Evolutionary conservation across 1,140 invertebrate genomes (phyloP).

Genomic region (Maconellicoccus hirsutus): DNA sequence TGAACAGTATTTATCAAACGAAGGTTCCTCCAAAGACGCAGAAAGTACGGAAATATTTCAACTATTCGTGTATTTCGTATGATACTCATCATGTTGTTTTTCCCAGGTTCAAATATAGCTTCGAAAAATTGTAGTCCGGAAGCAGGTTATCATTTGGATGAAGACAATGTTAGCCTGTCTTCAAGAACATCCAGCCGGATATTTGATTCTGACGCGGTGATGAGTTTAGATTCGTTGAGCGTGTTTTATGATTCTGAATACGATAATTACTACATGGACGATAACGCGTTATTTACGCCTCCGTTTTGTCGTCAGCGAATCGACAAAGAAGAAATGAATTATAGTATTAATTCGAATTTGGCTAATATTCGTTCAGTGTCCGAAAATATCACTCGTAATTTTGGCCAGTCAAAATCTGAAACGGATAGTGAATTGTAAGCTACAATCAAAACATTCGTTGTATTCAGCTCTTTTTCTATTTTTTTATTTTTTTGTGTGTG

Average conservation of each 20-base stretch:
- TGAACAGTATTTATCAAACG: slow-evolving; percentile 43
- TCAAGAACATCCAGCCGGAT: slow-evolving; percentile 64
- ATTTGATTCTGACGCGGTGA: slow-evolving; percentile 58
- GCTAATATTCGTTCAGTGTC: slow-evolving; percentile 62
- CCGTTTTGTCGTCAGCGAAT: slow-evolving; percentile 7
- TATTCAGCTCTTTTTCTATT: too few species aligned
- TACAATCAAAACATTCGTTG: too few species aligned
- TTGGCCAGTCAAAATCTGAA: slow-evolving; percentile 51
- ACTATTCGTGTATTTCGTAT: slow-evolving; percentile 47
- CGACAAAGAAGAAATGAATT: slow-evolving; percentile 5
- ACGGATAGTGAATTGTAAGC: slow-evolving; percentile 49
- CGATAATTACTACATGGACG: slow-evolving; percentile 39
- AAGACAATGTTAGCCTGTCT: slow-evolving; percentile 60
- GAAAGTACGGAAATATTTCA: slow-evolving; percentile 40
- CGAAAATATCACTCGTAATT: slow-evolving; percentile 59
- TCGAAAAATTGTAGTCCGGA: background rate
- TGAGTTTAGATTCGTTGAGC: slow-evolving; percentile 63
- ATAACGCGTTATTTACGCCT: slow-evolving; percentile 12
- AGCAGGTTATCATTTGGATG: slow-evolving; percentile 34
- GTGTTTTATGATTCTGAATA: slow-evolving; percentile 76
- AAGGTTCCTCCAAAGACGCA: slow-evolving; percentile 39
- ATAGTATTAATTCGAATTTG: slow-evolving; percentile 32
- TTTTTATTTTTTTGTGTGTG: too few species aligned
- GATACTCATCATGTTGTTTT: too few species aligned
- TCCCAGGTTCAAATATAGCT: slow-evolving; percentile 2